Base-by-base conservation (phyloP, 2,888 invertebrate species). In the Choristoneura rosaceana region DNA sequence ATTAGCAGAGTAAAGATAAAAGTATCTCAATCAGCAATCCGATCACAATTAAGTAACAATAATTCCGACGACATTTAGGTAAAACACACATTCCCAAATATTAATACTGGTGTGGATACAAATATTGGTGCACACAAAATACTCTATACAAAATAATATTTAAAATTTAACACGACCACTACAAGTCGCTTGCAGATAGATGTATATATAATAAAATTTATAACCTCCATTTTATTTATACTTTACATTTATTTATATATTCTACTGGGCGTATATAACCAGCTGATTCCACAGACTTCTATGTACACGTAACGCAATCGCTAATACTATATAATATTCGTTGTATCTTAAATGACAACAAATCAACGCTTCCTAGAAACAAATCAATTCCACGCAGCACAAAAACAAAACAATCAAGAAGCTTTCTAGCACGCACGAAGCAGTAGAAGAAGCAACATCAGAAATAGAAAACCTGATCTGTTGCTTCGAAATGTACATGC, bases 401-500 rank as follows among this genome's bases (percentile, higher is more conserved):
- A 59, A 59, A 15, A 8, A 62, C 3, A 47, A 62, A 1, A 12
- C 25, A 62, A 25, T 62, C 50, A 38, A 43, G 50, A 45, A 43
- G 63, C 61, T 4, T 64, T 55, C 14, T 73, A 71, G 74, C 75
- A 69, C 74, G 74, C 62, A 43, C 34, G 45, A 67, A 67, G 59
- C 45, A 67, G 43, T 38, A 38, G 38, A 38, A 70, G 15, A 59
- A 64, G 70, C 59, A 14, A 41, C 10, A 3, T 73, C 43, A 73
- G 80, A 94, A 92, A 79, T 94, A 94, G 76, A 93, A 90, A 76
- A 94, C 83, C 78, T 90, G 86, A 81, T 94, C 93, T 71, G 85
- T 87, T 69, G 87, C 81, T 82, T 93, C 91, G 75, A 94, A 94
- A 78, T 94, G 94, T 79, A 94, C 94, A 84, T 92, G 93, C 86